Percentiles rank a stretch among this genome's conserved stretches.
These are phyloP conservation scores for Phylloscopus whistleri DNA, from an alignment of 2,113 vertebrate genomes.

Conservation along the genomic window DNA sequence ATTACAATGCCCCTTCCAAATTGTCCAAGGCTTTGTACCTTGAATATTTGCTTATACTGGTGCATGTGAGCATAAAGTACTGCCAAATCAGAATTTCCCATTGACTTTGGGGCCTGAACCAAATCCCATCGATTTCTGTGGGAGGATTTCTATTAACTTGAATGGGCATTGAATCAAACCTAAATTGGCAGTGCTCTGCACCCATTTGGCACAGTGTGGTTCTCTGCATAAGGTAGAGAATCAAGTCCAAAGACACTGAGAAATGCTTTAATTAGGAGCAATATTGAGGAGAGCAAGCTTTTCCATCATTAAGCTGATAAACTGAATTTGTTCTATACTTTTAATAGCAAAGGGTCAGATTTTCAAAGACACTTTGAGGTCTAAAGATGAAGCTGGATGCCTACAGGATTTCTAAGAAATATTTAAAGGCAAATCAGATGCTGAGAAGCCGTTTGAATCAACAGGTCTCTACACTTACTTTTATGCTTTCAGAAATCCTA, in stretches of 20 bases:
- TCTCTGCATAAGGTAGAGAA: constrained; percentile 55
- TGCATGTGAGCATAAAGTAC: not conserved
- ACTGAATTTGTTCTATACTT: not conserved
- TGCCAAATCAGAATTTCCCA: constrained; percentile 17
- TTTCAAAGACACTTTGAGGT: not conserved
- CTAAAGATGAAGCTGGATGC: not conserved
- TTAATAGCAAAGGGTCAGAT: not conserved
- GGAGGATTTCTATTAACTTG: constrained; percentile 58
- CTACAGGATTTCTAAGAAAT: not conserved
- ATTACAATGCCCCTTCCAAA: not conserved
- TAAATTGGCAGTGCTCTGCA: constrained; percentile 47
- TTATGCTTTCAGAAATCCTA: not conserved
- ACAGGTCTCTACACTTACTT: not conserved
- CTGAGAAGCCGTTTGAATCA: not conserved
- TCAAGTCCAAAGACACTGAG: constrained; percentile 45
- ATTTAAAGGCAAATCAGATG: not conserved
- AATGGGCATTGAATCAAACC: constrained; percentile 53
- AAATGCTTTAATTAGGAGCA: constrained; percentile 50
- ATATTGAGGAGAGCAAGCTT: not conserved
- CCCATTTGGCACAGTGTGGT: constrained; percentile 21
- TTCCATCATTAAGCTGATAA: not conserved
- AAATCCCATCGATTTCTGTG: constrained; percentile 15
- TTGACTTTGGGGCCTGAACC: constrained; percentile 17
- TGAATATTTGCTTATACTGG: not conserved
- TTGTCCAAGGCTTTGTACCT: not conserved